Evolutionary conservation across 2,797 vertebrate genomes (phyloP).

Genomic region (Meriones psammophilus): DNA sequence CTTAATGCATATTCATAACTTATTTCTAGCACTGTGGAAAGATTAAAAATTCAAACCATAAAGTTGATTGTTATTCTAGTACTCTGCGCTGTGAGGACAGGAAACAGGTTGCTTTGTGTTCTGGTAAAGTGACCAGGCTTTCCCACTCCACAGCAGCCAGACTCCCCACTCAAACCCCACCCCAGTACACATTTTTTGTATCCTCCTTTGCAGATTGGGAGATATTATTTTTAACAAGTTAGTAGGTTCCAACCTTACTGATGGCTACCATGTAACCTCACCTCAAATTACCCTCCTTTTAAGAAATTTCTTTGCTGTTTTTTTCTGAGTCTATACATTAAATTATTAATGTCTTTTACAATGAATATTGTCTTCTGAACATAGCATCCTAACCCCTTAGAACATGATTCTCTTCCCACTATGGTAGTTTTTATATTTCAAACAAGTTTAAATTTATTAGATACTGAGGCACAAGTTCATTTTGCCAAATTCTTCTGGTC

Average conservation of each 20-base stretch:
- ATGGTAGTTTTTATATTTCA: not conserved
- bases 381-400: not conserved
- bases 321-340: not conserved
- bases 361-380: not conserved
- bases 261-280: no score
- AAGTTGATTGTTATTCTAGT: not conserved
- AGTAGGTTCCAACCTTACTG: not conserved
- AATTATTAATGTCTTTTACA: not conserved
- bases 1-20: not conserved
- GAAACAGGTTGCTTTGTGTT: no score
- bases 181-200: not conserved
- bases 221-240: not conserved
- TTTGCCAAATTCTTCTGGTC: not conserved
- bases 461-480: not conserved
- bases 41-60: not conserved
- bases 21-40: constrained; percentile 6
- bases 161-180: not conserved
- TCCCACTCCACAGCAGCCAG: no score
- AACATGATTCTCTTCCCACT: not conserved
- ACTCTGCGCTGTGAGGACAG: not conserved
- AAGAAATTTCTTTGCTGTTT: no score
- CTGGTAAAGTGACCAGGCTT: rapidly evolving
- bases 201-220: not conserved
- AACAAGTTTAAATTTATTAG: not conserved
- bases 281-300: no score